A percentile compares a stretch with the other conserved stretches of the same genome.
phyloP scores from a whole-genome alignment of 2,113 vertebrate genomes.

The Serilophus lunatus region DNA sequence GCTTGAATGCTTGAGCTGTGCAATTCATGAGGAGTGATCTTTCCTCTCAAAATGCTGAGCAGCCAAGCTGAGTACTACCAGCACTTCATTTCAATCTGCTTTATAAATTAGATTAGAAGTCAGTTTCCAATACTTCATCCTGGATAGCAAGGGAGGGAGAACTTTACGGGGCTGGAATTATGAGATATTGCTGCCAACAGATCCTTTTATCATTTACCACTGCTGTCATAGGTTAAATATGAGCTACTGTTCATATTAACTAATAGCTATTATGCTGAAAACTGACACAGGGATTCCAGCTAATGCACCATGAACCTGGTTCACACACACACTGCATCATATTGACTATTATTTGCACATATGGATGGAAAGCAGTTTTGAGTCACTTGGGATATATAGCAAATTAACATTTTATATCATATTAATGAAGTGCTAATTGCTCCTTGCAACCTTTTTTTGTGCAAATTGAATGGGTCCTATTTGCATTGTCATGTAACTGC shows the following conservation, averaged over 20 bases:
- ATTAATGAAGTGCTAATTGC: conserved; percentile 74
- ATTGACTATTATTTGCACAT: conserved; percentile 30
- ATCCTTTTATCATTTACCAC: conserved; percentile 23
- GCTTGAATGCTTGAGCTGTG: conserved; percentile 14
- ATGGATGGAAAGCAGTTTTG: conserved; percentile 40
- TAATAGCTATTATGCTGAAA: conserved; percentile 55
- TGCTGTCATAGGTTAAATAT: conserved; percentile 30
- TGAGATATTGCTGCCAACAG: conserved; percentile 6
- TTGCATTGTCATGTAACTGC: conserved; percentile 31
- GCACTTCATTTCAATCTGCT: conserved; percentile 13
- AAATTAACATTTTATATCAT: conserved; percentile 72
- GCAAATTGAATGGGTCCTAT: conserved; percentile 54
- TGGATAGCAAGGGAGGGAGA: neutral
- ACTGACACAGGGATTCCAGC: conserved; percentile 40
- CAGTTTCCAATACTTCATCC: conserved; percentile 1
- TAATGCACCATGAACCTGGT: conserved; percentile 17
- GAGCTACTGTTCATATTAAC: conserved; percentile 51
- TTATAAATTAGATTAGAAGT: conserved; percentile 36
- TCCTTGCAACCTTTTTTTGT: conserved; percentile 60
- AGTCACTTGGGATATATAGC: conserved; percentile 50
- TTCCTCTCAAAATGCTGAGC: neutral
- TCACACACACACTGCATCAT: neutral
- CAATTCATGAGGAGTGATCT: neutral
- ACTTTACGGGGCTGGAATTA: conserved; percentile 9
- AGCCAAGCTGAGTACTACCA: neutral